These are phyloP conservation scores for Leptinotarsa rubiginosa DNA, from an alignment of 2,888 invertebrate species.

Conservation along the genomic window DNA sequence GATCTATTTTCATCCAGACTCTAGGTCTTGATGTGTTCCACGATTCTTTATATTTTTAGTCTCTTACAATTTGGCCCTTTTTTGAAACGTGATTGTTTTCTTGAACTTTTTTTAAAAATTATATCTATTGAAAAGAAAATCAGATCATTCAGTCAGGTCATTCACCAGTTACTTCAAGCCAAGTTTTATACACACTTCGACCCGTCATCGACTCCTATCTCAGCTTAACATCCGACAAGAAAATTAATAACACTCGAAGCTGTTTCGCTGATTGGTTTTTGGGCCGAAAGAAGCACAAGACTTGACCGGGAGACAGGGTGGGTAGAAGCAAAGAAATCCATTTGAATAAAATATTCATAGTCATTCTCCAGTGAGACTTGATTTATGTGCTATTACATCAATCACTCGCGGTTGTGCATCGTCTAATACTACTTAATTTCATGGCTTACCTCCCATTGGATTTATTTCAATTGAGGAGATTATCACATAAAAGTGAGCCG, in stretches of 20 bases:
- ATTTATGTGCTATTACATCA: constrained; percentile 26
- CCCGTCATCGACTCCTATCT: constrained; percentile 4
- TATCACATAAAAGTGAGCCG: constrained; percentile 12
- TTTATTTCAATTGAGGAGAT: constrained; percentile 23
- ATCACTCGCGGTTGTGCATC: constrained; percentile 19
- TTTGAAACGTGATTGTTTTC: too few relatives aligned
- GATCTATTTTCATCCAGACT: too few relatives aligned
- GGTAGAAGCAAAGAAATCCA: constrained; percentile 1
- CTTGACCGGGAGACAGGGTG: constrained; percentile 14
- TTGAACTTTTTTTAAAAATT: too few relatives aligned
- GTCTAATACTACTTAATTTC: constrained; percentile 19
- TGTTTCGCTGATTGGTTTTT: constrained; percentile 13
- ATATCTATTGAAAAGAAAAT: too few relatives aligned
- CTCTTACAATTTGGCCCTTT: too few relatives aligned
- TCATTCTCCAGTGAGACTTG: constrained; percentile 6
- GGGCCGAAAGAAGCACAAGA: neutral
- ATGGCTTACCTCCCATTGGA: constrained; percentile 17
- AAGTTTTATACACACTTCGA: neutral
- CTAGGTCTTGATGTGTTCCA: too few relatives aligned
- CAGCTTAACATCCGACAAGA: neutral
- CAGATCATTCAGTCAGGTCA: too few relatives aligned
- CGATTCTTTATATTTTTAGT: too few relatives aligned
- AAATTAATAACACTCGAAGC: constrained; percentile 7
- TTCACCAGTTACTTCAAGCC: too few relatives aligned
- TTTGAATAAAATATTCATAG: constrained; percentile 29